Conservation (phyloP, 2,888 invertebrate genomes). For the Phymatocera aterrima region DNA sequence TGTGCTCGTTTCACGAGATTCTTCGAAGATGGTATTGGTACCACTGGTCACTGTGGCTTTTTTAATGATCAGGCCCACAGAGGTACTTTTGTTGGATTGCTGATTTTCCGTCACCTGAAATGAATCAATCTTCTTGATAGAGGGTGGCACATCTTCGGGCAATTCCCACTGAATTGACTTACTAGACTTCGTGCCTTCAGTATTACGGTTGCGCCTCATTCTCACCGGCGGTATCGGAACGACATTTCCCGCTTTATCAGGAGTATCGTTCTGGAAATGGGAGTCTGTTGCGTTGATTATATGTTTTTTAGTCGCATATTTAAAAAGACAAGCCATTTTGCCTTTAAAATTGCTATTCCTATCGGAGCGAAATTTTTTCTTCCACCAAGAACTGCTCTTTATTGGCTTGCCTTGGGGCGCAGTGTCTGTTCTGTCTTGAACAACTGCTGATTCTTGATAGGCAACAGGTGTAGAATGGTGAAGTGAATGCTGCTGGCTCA, state of each 20-base stretch:
- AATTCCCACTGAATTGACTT: slow-evolving; percentile 37
- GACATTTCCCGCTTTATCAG: not conserved
- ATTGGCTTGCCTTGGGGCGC: not conserved
- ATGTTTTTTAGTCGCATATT: not conserved
- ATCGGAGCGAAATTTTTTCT: slow-evolving; percentile 9
- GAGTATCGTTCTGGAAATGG: not conserved
- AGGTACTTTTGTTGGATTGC: not conserved
- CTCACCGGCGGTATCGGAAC: slow-evolving; percentile 12
- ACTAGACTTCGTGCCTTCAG: not conserved
- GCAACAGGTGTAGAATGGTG: not conserved
- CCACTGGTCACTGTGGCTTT: slow-evolving; percentile 9
- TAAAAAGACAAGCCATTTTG: slow-evolving; percentile 3
- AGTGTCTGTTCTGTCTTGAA: not conserved
- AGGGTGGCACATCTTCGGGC: not conserved
- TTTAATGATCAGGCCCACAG: not conserved
- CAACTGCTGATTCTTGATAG: not conserved
- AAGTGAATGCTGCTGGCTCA: not conserved
- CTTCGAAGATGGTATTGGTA: not conserved
- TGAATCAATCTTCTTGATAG: not conserved
- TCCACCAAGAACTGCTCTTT: slow-evolving; percentile 19
- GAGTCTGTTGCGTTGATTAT: not conserved
- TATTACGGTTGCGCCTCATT: not conserved
- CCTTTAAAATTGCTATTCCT: slow-evolving; percentile 3
- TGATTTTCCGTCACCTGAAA: not conserved
- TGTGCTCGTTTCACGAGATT: not conserved